Evolutionary conservation across 2,888 invertebrate genomes (phyloP), one percentile per base, ranked within the genome.

Genomic region (Lithophane semibrunnea): DNA sequence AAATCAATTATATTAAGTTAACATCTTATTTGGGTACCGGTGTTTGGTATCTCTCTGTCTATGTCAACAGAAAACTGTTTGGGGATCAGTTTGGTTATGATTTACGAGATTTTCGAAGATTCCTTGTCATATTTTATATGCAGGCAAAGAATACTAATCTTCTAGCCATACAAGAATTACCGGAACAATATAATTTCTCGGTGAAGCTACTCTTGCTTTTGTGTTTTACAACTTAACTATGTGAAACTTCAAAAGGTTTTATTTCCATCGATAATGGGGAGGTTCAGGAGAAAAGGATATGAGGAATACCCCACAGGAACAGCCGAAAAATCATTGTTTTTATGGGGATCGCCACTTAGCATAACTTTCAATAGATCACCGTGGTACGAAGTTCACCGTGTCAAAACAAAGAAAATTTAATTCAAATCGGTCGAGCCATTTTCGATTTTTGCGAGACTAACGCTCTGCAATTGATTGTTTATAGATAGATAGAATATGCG

Each of bases 1-100:
- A 95, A 95, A 96, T 95, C 96, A 95, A 95, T 95, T 95, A 96
- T 88, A 92, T 88, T 89, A 91, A 92, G 88, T 90, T 92, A 92
- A 94, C 94, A 92, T 95, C 93, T 93, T 90, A 89, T 89, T 91
- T 86, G 72, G 93, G 92, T 93, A 93, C 88, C 81, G 83, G 66
- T 61, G 47, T 63, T 63, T 65, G 66, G 16, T 86, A 79, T 84
- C 83, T 63, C 54, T 58, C 44, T 66, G 44, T 80, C 71, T 83
- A 67, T 83, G 83, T 83, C 84, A 70, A 80, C 80, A 80, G 7
- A 52, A 12, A 69, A 69, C 79, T 80, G 63, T 71, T 69, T 83
- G 56, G 65, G 75, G 47, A 66, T 75, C 65, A 81, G 54, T 81
- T 73, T 24, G 44, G 66, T 47, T 58, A 66, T 54, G 47, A 79